A percentile compares a stretch with the other conserved stretches of the same genome.
Conservation (phyloP, 2,113 vertebrate species). For the Gnathonemus echidnorhynchus region DNA sequence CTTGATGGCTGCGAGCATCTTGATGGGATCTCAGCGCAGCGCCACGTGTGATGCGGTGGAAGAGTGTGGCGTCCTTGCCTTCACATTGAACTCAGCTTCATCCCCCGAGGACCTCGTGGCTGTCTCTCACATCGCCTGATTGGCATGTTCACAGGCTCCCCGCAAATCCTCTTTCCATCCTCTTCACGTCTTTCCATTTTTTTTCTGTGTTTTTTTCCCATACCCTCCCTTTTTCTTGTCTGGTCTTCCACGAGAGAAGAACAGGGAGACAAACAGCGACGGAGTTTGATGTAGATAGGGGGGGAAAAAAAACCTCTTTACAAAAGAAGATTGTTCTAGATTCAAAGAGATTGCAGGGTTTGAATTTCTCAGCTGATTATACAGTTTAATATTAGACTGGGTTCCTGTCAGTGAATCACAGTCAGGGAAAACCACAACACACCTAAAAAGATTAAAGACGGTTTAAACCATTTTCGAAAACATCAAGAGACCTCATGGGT, state of each 20-base stretch:
- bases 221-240: not conserved
- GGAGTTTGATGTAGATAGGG: not conserved
- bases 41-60: constrained; percentile 46
- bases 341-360: constrained; percentile 7
- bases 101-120: constrained; percentile 49
- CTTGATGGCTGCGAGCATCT: constrained; percentile 41
- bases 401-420: not conserved
- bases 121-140: constrained; percentile 54
- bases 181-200: constrained; percentile 30
- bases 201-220: constrained; percentile 2
- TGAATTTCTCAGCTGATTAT: not conserved
- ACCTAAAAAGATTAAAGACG: constrained; percentile 24
- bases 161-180: constrained; percentile 33
- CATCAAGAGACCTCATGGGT: constrained; percentile 35
- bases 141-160: constrained; percentile 48
- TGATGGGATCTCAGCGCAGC: constrained; percentile 42
- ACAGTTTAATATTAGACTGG: not conserved
- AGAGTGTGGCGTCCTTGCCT: constrained; percentile 52
- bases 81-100: constrained; percentile 62
- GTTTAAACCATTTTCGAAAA: constrained; percentile 25
- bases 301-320: not conserved
- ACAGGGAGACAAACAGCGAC: not conserved
- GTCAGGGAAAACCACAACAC: constrained; percentile 28
- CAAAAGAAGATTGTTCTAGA: not conserved
- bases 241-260: not conserved